These are phyloP conservation scores for Lasiurus cinereus DNA, from an alignment of 2,113 vertebrate species.

Conservation along the genomic window DNA sequence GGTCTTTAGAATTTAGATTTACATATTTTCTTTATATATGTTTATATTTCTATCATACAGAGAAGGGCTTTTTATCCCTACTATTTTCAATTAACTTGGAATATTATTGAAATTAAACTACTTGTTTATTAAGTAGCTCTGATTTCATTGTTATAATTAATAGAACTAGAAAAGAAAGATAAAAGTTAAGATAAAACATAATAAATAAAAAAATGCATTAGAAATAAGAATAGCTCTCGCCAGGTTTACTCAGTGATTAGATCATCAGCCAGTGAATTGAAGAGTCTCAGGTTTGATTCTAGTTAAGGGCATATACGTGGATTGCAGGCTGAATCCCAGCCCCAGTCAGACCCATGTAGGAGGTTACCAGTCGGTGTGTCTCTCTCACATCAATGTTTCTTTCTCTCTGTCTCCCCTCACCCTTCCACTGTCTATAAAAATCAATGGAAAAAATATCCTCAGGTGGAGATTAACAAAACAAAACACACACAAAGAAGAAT, in stretches of 20 bases:
- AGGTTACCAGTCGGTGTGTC: too few relatives aligned
- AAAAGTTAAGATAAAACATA: not conserved
- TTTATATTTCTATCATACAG: not conserved
- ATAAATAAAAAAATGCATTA: not conserved
- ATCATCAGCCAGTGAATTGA: too few relatives aligned
- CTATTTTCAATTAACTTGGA: not conserved
- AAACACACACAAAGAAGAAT: not conserved
- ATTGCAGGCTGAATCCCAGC: too few relatives aligned
- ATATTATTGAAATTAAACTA: constrained; percentile 9
- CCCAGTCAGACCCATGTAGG: too few relatives aligned
- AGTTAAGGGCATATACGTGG: too few relatives aligned
- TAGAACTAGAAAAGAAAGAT: not conserved
- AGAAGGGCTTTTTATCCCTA: not conserved
- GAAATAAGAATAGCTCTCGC: not conserved
- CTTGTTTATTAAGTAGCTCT: not conserved
- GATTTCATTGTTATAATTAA: not conserved
- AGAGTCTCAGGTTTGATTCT: too few relatives aligned
- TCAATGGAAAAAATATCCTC: too few relatives aligned
- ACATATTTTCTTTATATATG: constrained; percentile 13
- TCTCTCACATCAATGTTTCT: too few relatives aligned
- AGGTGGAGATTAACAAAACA: too few relatives aligned
- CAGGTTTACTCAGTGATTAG: too few relatives aligned
- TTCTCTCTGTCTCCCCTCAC: too few relatives aligned
- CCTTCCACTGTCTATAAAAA: too few relatives aligned
- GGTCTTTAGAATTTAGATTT: not conserved